Percentiles rank a stretch among this genome's conserved stretches.
Conservation (phyloP, 35 echinoderm and acorn worm species). For the Nesometra sesokonis region DNA sequence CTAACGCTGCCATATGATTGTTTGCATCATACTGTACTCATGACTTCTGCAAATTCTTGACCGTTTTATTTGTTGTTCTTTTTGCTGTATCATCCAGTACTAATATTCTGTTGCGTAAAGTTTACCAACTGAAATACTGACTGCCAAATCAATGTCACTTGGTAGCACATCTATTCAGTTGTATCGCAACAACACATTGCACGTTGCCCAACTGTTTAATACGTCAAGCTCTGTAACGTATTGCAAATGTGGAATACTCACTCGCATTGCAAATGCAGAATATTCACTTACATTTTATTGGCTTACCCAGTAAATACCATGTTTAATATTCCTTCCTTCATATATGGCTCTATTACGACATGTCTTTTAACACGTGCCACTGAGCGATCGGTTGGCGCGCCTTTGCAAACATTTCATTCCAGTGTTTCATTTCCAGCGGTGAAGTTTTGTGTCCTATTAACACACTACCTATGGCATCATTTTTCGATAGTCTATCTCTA, state of each 20-base stretch:
- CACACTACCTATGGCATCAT: slow-evolving; percentile 87
- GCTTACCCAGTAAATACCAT: not conserved
- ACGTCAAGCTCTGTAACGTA: not conserved
- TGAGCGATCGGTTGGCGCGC: slow-evolving; percentile 80
- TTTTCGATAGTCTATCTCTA: slow-evolving; percentile 68
- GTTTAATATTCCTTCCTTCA: not conserved
- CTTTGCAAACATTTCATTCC: slow-evolving; percentile 94
- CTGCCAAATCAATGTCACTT: not conserved
- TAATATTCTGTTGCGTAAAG: too few species aligned
- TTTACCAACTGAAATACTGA: not conserved
- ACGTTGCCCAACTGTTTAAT: not conserved
- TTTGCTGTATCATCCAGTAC: too few species aligned
- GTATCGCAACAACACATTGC: not conserved
- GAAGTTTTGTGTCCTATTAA: slow-evolving; percentile 63
- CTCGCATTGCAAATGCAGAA: not conserved
- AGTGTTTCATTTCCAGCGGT: slow-evolving; percentile 68
- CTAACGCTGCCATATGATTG: too few species aligned
- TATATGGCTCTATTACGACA: slow-evolving; percentile 12
- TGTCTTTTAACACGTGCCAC: slow-evolving; percentile 94
- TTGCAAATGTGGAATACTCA: not conserved
- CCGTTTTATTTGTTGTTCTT: too few species aligned
- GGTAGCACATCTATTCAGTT: not conserved
- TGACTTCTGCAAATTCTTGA: too few species aligned
- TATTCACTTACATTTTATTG: not conserved
- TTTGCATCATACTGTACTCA: too few species aligned